Percentiles rank a stretch among this genome's conserved stretches.
These are phyloP conservation scores for Sorex araneus DNA, from an alignment of 2,113 vertebrate species.

Conservation along the genomic window DNA sequence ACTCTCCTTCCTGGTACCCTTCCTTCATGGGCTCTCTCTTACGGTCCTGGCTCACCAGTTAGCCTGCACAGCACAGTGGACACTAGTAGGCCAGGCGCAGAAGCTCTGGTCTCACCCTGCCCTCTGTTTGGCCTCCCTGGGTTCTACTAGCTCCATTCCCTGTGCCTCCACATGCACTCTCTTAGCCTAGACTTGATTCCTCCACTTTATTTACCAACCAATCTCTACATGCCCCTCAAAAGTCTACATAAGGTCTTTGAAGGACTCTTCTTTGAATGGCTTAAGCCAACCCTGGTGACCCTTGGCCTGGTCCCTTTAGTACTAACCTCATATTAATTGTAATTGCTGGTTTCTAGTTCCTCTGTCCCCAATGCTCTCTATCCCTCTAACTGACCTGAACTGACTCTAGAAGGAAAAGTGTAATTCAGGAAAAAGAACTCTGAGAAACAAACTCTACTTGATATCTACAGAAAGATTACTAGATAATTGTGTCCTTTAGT, in stretches of 20 bases:
- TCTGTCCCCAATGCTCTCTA: not conserved
- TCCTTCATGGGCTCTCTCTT: not conserved
- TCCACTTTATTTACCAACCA: not conserved
- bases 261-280: not conserved
- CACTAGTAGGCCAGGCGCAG: not conserved
- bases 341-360: not conserved
- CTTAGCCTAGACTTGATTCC: not conserved
- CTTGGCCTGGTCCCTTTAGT: not conserved
- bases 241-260: not conserved
- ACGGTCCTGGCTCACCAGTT: not conserved
- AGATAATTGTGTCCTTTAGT: not conserved
- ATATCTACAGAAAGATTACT: not conserved
- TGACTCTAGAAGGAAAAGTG: not conserved
- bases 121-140: not conserved
- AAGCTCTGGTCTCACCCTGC: not conserved
- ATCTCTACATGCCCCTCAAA: slow-evolving; percentile 2
- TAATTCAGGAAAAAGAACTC: not conserved
- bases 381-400: not conserved
- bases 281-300: not conserved
- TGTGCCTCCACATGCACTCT: not conserved
- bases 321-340: not conserved
- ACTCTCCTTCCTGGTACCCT: not conserved
- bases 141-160: not conserved
- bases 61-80: not conserved
- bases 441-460: not conserved